Base-by-base conservation (phyloP, 2,113 vertebrate genomes). In the Cololabis saira region DNA sequence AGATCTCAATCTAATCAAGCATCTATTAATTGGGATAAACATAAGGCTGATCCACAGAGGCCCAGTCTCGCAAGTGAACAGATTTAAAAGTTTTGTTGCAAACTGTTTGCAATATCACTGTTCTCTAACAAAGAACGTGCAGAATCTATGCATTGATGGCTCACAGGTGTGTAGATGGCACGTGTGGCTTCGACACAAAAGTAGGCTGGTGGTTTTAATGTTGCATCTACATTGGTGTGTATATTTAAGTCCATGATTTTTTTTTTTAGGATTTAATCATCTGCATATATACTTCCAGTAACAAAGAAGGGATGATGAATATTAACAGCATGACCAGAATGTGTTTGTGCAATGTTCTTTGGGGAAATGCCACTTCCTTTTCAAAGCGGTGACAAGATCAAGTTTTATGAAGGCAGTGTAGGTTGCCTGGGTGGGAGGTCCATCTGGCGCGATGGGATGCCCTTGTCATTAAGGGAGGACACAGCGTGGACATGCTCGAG, bases 381-480 rank as follows among this genome's bases (percentile, higher is more conserved):
- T 57, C 64, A 61, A 86, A 85, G 67, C 65, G 66, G 65, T 86
- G 83, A 89, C 86, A 83, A 75, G 71, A 78, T 83, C 78, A 80
- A 80, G 84, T 89, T 85, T 90, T 84, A 62, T 71, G 58, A 82
- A 66, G 37, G 54, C 73, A 47, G 69, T 57, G 80, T 80, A 71
- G 80, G 83, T 74, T 79, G 61, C 65, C 77, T 58, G 61, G 65
- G 82, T 78, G 77, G 85, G 87, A 85, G 86, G 84, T 85, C 90
- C 90, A 92, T 91, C 90, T 93, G 91, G 90, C 84, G 16, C 80
- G 41, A 76, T 82, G 82, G 86, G 81, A 82, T 72, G 85, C 85
- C 87, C 86, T 92, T 91, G 84, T 87, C 83, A 80, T 76, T 82
- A 68, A 83, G 53, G 63, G 71, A 70, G 71, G 80, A 78, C 75